Base-by-base conservation (phyloP, 2,113 vertebrate genomes). In the Caranx ignobilis region DNA sequence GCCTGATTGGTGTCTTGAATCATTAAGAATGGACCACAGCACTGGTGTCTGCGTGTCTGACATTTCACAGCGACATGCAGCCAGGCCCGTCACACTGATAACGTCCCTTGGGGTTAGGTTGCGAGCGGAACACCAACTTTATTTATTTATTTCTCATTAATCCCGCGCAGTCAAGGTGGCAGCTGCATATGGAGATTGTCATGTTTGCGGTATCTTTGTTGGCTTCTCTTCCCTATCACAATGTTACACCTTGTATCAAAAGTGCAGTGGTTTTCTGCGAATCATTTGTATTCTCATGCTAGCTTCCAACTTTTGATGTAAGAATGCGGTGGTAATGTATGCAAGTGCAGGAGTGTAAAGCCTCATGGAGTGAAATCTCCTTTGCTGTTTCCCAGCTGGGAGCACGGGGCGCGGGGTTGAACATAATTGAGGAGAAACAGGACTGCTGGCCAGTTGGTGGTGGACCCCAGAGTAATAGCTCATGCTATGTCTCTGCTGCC, bases 121-220 rank as follows among this genome's bases (percentile, higher is more conserved):
- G 64, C 12, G 7, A 81, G 79, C 9, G 10, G 74, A 88, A 70
- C 66, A 12, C 64, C 2, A 7, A 43, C 50, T 81, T 88, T 81
- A 84, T 92, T 86, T 86, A 87, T 88, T 87, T 88, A 77, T 75
- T 82, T 89, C 52, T 73, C 82, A 82, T 89, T 90, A 92, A 90
- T 91, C 79, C 75, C 60, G 3, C 6, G 54, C 72, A 47, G 64
- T 77, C 47, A 31, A 79, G 81, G 75, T 66, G 86, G 76, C 85
- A 79, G 83, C 77, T 87, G 79, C 55, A 0, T 60, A 12, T 11
- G 61, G 78, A 81, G 86, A 91, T 87, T 87, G 87, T 76, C 77
- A 71, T 52, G 65, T 84, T 84, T 37, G 75, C 41, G 0, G 57
- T 64, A 70, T 86, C 84, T 71, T 76, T 81, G 77, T 87, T 83